Percentiles rank a stretch among this genome's conserved stretches.
Evolutionary conservation across 2,113 vertebrate species (phyloP).

Genomic region (Protobothrops mucrosquamatus): DNA sequence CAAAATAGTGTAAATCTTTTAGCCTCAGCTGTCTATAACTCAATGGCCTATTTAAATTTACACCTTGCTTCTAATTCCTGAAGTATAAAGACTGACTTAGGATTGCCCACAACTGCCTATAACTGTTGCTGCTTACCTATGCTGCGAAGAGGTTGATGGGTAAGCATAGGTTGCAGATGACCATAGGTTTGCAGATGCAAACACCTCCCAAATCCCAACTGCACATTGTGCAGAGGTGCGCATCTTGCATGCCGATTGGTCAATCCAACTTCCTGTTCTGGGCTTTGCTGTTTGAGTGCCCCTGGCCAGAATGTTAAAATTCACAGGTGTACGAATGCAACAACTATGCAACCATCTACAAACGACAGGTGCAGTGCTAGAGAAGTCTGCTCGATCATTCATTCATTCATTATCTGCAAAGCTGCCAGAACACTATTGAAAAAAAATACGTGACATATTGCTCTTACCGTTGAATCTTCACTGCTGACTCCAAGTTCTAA

Average conservation of each 20-base stretch:
- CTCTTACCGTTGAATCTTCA: conserved; percentile 86
- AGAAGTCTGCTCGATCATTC: neutral
- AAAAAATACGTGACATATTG: neutral
- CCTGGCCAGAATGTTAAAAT: neutral
- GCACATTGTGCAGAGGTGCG: neutral
- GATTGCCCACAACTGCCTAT: neutral
- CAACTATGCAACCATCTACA: neutral
- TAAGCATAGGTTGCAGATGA: neutral
- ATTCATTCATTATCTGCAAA: neutral
- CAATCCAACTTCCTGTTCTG: no score
- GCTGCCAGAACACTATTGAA: neutral
- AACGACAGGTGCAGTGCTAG: neutral
- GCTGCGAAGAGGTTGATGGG: neutral
- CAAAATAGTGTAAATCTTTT: neutral
- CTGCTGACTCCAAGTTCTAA: conserved; percentile 84
- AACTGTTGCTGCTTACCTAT: neutral
- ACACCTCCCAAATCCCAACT: neutral
- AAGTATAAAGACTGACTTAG: neutral
- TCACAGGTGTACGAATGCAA: neutral
- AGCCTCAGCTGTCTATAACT: neutral
- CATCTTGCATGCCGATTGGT: no score
- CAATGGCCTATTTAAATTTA: neutral
- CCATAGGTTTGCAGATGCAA: neutral
- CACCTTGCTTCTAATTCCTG: neutral
- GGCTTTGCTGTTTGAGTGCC: no score